Conservation (phyloP, 2,888 invertebrate genomes). For the Conomelus anceps region DNA sequence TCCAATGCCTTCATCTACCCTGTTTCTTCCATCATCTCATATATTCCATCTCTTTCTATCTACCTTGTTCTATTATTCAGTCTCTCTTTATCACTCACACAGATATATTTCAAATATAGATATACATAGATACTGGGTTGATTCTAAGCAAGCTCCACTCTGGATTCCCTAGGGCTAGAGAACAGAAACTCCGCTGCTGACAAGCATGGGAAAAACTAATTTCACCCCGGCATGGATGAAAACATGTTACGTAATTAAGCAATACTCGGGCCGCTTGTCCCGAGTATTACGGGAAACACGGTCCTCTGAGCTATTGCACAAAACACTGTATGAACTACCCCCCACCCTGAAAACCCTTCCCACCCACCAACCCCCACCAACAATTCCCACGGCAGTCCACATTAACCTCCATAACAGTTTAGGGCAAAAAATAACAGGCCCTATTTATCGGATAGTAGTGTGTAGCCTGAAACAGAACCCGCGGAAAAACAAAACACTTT, state of each 20-base stretch:
- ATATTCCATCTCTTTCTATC: not conserved
- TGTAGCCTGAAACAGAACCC: not conserved
- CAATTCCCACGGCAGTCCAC: not conserved
- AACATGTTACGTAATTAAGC: slow-evolving; percentile 4
- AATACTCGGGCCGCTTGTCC: slow-evolving; percentile 1
- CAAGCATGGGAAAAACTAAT: slow-evolving; percentile 12
- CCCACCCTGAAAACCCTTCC: not conserved
- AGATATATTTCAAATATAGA: too few species aligned
- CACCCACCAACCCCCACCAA: not conserved
- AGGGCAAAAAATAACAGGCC: not conserved
- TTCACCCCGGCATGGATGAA: not conserved
- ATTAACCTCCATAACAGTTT: not conserved
- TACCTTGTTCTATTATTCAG: not conserved
- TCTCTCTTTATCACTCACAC: too few species aligned
- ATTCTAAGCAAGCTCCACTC: not conserved
- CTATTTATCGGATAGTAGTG: not conserved
- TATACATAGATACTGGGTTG: too few species aligned
- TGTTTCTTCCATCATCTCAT: not conserved
- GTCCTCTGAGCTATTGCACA: not conserved
- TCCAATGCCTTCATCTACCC: not conserved
- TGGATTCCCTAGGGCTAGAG: not conserved
- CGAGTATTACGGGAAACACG: not conserved
- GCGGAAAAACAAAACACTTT: not conserved
- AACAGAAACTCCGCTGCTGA: not conserved
- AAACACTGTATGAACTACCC: not conserved